Conservation (phyloP, 2,113 vertebrate species). For the Onychorhynchus coronatus region DNA sequence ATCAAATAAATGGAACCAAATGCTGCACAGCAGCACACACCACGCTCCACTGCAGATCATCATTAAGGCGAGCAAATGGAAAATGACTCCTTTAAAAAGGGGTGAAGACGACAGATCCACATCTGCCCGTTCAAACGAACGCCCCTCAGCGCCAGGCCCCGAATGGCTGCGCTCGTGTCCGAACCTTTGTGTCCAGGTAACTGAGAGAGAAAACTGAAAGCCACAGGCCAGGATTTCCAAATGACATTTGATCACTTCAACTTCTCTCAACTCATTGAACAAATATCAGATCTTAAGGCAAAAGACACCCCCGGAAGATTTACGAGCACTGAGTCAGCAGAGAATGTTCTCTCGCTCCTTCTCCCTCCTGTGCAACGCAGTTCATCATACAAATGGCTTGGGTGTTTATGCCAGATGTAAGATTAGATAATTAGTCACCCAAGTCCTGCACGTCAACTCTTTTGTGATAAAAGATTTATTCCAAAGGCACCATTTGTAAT, state of each 20-base stretch:
- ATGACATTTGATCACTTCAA: conserved; percentile 46
- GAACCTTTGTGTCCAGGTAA: not conserved
- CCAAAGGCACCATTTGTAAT: conserved; percentile 38
- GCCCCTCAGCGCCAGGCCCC: not conserved
- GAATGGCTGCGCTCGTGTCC: not conserved
- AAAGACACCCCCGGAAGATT: conserved; percentile 31
- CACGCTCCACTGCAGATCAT: not conserved
- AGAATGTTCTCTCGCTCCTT: conserved; percentile 26
- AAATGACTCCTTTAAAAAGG: not conserved
- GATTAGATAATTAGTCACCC: conserved; percentile 63
- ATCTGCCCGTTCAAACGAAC: not conserved
- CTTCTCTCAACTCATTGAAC: conserved; percentile 45
- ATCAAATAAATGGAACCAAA: conserved; percentile 15
- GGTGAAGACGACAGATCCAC: not conserved
- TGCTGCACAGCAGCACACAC: not conserved
- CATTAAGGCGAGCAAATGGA: not conserved
- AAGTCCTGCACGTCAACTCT: conserved; percentile 43
- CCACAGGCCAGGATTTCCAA: conserved; percentile 16
- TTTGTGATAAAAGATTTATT: conserved; percentile 54
- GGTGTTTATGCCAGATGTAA: conserved; percentile 65
- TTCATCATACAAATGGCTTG: conserved; percentile 48
- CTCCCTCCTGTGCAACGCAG: not conserved
- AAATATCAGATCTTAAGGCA: conserved; percentile 40
- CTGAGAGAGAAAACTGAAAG: not conserved
- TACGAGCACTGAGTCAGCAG: conserved; percentile 55